These are phyloP conservation scores for Bombus balteatus DNA, from an alignment of 1,140 invertebrate genomes.

Conservation along the genomic window DNA sequence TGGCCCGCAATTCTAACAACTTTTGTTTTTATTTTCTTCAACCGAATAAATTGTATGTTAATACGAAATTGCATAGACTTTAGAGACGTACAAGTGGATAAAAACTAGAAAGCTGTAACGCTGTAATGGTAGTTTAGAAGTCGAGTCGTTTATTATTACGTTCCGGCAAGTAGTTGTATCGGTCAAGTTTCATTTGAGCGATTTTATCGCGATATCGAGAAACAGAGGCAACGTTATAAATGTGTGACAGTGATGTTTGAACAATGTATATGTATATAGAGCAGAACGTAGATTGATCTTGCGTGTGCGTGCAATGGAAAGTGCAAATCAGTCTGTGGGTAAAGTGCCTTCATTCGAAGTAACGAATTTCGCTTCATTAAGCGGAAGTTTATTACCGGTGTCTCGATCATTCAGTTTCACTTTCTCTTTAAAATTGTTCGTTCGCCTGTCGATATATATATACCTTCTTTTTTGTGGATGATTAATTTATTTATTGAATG, in stretches of 20 bases:
- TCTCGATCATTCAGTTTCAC: neutral
- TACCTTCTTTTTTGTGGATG: neutral
- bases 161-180: neutral
- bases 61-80: neutral
- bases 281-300: neutral
- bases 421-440: neutral
- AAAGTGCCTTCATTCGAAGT: constrained; percentile 36
- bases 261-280: neutral
- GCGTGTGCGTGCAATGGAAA: neutral
- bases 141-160: neutral
- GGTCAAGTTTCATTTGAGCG: constrained; percentile 36
- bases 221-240: neutral
- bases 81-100: neutral
- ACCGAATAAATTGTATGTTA: neutral
- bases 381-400: neutral
- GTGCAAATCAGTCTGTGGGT: neutral
- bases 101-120: neutral
- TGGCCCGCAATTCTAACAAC: neutral
- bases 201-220: constrained; percentile 7
- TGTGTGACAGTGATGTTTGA: neutral
- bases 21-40: neutral
- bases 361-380: constrained; percentile 4
- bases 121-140: too few species aligned
- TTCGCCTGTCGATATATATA: constrained; percentile 13
- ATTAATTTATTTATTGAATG: neutral